phyloP scores from a whole-genome alignment of 2,888 invertebrate genomes.

The Ernsta delagoae region DNA sequence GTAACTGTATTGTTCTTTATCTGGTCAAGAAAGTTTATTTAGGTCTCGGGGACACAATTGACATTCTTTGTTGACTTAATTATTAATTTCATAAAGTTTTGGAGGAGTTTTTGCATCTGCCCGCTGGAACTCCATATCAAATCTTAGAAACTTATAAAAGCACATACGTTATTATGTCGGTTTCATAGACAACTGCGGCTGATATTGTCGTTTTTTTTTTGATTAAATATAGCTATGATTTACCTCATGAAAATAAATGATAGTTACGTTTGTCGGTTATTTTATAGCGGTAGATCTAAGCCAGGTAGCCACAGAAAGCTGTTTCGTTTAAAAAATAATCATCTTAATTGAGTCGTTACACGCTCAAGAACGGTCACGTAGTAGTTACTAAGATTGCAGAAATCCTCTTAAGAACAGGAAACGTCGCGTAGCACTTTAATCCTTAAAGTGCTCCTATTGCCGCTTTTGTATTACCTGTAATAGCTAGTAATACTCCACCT shows the following conservation, averaged over 20 bases:
- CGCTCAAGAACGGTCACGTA: slow-evolving; percentile 29
- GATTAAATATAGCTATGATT: no score
- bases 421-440: slow-evolving; percentile 38
- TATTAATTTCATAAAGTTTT: not conserved
- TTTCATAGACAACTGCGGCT: no score
- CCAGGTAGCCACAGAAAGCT: not conserved
- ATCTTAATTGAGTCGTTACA: slow-evolving; percentile 35
- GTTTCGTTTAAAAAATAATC: slow-evolving; percentile 18
- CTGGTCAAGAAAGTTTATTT: slow-evolving; percentile 16
- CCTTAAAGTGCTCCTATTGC: slow-evolving; percentile 31
- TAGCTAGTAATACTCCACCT: slow-evolving; percentile 33
- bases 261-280: no score
- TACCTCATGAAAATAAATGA: no score
- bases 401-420: slow-evolving; percentile 34
- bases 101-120: not conserved
- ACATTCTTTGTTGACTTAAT: not conserved
- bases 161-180: no score
- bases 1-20: slow-evolving; percentile 44
- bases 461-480: slow-evolving; percentile 38
- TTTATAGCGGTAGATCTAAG: no score
- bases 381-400: slow-evolving; percentile 36
- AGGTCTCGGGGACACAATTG: not conserved
- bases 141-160: not conserved
- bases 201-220: no score
- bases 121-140: not conserved